A percentile compares a stretch with the other conserved stretches of the same genome.
phyloP scores from a whole-genome alignment of 1,140 invertebrate species.

The Neodiprion lecontei region DNA sequence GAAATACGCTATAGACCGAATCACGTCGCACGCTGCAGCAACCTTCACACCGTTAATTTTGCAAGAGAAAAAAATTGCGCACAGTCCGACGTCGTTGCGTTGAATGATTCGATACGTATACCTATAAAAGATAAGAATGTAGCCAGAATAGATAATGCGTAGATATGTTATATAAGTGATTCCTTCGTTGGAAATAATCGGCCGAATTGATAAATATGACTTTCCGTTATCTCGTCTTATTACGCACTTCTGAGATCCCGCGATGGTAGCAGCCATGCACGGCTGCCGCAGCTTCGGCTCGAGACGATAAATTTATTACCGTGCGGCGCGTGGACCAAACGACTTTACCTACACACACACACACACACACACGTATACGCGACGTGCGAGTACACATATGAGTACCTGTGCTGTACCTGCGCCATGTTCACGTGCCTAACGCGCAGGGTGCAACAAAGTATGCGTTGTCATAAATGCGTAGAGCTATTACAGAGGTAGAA shows the following conservation, averaged over 20 bases:
- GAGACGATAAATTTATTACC: slow-evolving; percentile 7
- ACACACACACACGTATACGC: too few relatives aligned
- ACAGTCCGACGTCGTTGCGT: too few relatives aligned
- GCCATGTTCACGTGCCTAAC: too few relatives aligned
- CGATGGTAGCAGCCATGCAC: neutral
- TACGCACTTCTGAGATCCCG: slow-evolving; percentile 5
- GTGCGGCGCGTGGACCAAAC: slow-evolving; percentile 6
- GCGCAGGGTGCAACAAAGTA: too few relatives aligned
- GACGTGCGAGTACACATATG: neutral
- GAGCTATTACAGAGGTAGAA: too few relatives aligned
- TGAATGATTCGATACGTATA: too few relatives aligned
- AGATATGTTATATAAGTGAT: neutral
- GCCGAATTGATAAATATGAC: neutral
- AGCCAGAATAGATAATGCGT: neutral
- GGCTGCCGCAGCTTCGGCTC: neutral
- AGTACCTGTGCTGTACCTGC: neutral
- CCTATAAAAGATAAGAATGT: neutral
- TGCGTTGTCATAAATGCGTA: too few relatives aligned
- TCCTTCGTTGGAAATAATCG: neutral
- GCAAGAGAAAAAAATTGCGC: too few relatives aligned
- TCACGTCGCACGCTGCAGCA: too few relatives aligned
- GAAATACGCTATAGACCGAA: too few relatives aligned
- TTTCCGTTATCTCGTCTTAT: slow-evolving; percentile 5
- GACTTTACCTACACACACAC: neutral
- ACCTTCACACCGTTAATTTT: too few relatives aligned